These are phyloP conservation scores for Axis porcinus DNA, from an alignment of 2,113 vertebrate genomes.

Conservation along the genomic window DNA sequence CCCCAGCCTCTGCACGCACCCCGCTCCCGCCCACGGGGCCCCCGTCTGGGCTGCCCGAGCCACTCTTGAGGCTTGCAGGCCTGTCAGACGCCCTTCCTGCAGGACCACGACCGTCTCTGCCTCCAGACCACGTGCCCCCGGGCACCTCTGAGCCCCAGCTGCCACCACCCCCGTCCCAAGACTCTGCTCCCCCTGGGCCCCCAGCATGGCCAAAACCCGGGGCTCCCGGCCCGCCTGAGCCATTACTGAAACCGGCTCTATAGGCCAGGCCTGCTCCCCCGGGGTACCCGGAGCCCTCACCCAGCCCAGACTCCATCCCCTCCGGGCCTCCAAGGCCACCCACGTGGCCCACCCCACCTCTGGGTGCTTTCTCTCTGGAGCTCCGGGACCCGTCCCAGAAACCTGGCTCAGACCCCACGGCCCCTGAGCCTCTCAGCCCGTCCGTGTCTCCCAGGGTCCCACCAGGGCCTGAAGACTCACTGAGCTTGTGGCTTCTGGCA, in stretches of 20 bases:
- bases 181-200: neutral
- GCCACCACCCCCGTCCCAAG: neutral
- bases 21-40: accelerated
- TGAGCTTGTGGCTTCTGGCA: neutral
- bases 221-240: neutral
- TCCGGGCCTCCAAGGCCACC: neutral
- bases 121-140: neutral
- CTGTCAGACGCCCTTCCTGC: neutral
- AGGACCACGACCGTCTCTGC: neutral
- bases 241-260: neutral
- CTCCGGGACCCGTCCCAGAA: neutral
- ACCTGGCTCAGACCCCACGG: neutral
- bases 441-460: neutral
- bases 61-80: neutral
- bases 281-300: neutral
- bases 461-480: neutral
- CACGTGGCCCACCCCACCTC: neutral
- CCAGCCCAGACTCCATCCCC: neutral
- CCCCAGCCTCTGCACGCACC: neutral
- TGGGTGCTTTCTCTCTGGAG: neutral
- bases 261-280: neutral
- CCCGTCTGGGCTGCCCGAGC: neutral
- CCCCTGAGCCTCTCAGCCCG: neutral
- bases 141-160: neutral
- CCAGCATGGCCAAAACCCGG: neutral